Base-by-base conservation (phyloP, 1,140 invertebrate genomes). In the Hycleus phaleratus region DNA sequence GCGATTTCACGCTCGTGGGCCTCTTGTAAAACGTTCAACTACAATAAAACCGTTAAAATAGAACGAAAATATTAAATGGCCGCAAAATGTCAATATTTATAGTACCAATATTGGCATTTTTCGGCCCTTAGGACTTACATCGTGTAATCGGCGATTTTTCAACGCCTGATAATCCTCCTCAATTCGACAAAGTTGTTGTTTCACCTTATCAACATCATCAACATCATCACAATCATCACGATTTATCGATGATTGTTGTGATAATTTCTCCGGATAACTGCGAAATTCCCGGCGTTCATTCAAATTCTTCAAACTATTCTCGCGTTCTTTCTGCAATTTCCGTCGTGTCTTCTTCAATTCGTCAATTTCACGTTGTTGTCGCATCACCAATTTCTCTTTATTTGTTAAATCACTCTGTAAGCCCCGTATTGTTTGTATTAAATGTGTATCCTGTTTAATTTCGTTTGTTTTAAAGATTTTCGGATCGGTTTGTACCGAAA, bases 1-100 rank as follows among this genome's bases (percentile, higher is more conserved):
- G 80, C 81, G 44, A 90, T 73, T 68, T 91, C 88, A 26, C 83
- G 80, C 64, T 90, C 87, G 56, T 91, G 87, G 4, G 87, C 85
- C 56, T 86, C 78, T 73, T 91, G 87, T 3, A 89, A 73, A 4
- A 85, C 79, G 71, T 87, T 88, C 5, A 90, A 70, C 85, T 87
- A 66, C 50, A 68, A 57, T 50, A 54, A 54, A 61, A 61, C 49
- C 9, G 8, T 43, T 38, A 54, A 1, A 43, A 25, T 48, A 26
- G 7, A 26, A 26, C 42, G 1, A 32, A 54, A 32, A 38, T 7
- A 8, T 24, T 2, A 7, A 26, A 52, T 1, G 1, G 18, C 18
- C 18, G 18, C 1, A 18, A 18, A 18, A 18, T 18, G 18, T 18
- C 18, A 18, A 18, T 18, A 12, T 12, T 12, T 12, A 12, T 12